A percentile compares a stretch with the other conserved stretches of the same genome.
Evolutionary conservation across 2,113 vertebrate genomes (phyloP).

Genomic region (Probosciger aterrimus): DNA sequence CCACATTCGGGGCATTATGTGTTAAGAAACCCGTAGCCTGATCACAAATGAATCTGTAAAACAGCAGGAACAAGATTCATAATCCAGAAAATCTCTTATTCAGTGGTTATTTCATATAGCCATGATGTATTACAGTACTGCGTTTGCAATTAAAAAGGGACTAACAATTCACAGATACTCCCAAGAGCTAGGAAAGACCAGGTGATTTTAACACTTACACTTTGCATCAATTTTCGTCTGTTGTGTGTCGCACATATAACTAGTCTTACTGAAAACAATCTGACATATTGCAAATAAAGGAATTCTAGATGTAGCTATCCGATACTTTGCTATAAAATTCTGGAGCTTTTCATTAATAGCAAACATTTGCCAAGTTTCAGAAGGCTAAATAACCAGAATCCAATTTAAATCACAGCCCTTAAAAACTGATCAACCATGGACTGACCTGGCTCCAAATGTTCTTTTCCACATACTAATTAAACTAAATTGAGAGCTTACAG

Average conservation of each 20-base stretch:
- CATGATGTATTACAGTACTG: neutral
- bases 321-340: neutral
- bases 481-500: neutral
- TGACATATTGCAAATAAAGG: neutral
- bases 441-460: neutral
- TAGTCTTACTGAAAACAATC: neutral
- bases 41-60: neutral
- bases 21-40: neutral
- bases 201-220: neutral
- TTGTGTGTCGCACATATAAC: neutral
- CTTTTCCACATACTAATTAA: neutral
- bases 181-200: neutral
- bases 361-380: neutral
- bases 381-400: neutral
- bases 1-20: fast-evolving
- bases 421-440: neutral
- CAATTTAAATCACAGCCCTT: neutral
- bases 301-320: neutral
- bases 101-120: neutral
- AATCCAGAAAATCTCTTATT: neutral
- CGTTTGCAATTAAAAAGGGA: neutral
- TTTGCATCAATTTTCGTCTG: neutral
- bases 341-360: conserved; percentile 1
- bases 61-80: neutral
- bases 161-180: neutral